Conservation (phyloP, 2,888 invertebrate species). For the Sialis lutaria region DNA sequence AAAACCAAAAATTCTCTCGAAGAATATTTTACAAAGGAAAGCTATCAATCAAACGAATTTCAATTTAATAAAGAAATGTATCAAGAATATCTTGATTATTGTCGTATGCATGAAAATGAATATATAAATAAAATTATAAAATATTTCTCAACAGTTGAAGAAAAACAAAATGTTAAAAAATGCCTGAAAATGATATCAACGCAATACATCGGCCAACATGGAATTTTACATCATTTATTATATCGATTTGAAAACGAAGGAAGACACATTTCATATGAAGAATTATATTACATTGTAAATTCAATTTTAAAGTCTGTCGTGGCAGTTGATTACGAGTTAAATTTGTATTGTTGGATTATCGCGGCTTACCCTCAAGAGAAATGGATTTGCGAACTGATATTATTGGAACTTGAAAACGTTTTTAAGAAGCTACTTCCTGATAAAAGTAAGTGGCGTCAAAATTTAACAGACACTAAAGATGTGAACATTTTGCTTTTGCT, state of each 20-base stretch:
- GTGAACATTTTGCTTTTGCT: constrained; percentile 11
- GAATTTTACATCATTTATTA: constrained; percentile 7
- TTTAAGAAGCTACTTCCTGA: constrained; percentile 9
- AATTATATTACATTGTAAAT: constrained; percentile 10
- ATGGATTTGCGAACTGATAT: constrained; percentile 12
- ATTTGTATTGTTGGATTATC: constrained; percentile 12
- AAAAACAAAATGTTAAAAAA: no score
- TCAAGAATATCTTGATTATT: background rate
- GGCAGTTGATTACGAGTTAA: constrained; percentile 5
- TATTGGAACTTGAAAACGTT: constrained; percentile 11
- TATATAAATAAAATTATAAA: constrained; percentile 5
- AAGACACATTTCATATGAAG: constrained; percentile 9
- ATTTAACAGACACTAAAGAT: constrained; percentile 10
- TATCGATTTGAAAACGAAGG: constrained; percentile 10
- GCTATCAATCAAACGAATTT: no score
- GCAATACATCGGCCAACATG: constrained; percentile 6
- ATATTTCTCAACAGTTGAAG: constrained; percentile 2
- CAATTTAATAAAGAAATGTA: background rate
- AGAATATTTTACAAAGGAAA: no score
- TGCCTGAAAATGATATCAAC: background rate
- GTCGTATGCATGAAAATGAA: constrained; percentile 4
- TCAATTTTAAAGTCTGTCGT: constrained; percentile 7
- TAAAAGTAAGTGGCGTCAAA: constrained; percentile 10
- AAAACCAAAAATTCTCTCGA: no score
- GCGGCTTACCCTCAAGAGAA: constrained; percentile 10